Base-by-base conservation (phyloP, 2,113 vertebrate species). In the Tursiops truncatus region DNA sequence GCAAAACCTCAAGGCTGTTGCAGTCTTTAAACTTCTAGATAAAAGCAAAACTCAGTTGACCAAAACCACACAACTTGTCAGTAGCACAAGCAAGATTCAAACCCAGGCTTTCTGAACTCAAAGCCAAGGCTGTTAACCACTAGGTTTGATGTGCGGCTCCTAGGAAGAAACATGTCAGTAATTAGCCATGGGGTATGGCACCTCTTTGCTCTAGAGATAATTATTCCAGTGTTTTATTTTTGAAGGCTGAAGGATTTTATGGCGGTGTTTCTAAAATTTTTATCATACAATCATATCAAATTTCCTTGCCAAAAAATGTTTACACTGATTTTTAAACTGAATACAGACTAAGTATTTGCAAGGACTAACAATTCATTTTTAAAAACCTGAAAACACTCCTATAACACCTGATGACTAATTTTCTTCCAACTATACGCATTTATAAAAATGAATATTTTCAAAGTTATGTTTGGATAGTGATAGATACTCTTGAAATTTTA, bases 401-500 rank as follows among this genome's bases (percentile, higher is more conserved):
- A 21, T 62, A 67, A 38, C 17, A 88, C 58, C 2, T 56, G 85
- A 90, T 18, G 25, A 68, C 36, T 84, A 89, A 82, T 80, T 86
- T 63, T 8, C 26, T 92, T 87, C 28, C 13, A 74, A 26, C 41
- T 80, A 81, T 38, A 60, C 33, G 2, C 4, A 76, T 89, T 90
- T 76, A 85, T 62, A 95, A 93, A 85, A 93, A 50, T 56, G 36
- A 88, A 9, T 23, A 91, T 67, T 92, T 91, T 89, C 15, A 82
- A 87, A 80, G 76, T 36, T 91, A 65, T 91, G 5, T n/a, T 82
- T 58, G 18, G 9, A 60, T 80, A 65, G 36, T 33, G 94, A 77
- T 17, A 89, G 74, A 21, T 3, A 53, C n/a, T 76, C 88, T 94
- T 84, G 73, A 95, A 89, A 74, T 91, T 76, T 76, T 93, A 84